phyloP scores from a whole-genome alignment of 2,113 vertebrate genomes.

The Anseranas semipalmata region DNA sequence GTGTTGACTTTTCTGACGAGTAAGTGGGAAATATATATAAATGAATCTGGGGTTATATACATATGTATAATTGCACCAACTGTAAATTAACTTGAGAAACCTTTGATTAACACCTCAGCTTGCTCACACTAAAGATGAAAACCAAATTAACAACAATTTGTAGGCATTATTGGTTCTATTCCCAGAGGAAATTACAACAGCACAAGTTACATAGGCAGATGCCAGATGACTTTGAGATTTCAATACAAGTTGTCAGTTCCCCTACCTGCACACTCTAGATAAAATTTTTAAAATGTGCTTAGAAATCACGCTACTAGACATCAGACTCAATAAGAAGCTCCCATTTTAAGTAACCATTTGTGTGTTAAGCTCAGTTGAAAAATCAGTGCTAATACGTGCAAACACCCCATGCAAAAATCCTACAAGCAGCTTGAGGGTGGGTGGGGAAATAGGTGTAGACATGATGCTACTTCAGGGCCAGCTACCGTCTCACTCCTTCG shows the following conservation, averaged over 20 bases:
- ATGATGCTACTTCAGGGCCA: not conserved
- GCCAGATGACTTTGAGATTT: not conserved
- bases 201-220: not conserved
- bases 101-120: slow-evolving; percentile 43
- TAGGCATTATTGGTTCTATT: slow-evolving; percentile 17
- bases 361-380: not conserved
- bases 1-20: slow-evolving; percentile 11
- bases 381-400: not conserved
- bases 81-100: slow-evolving; percentile 42
- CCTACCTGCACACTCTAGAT: not conserved
- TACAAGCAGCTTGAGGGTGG: not conserved
- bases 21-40: not conserved
- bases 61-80: slow-evolving; percentile 1
- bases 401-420: not conserved
- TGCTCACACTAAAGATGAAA: slow-evolving; percentile 24
- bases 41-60: slow-evolving; percentile 15
- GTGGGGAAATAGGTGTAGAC: not conserved
- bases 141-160: slow-evolving; percentile 38
- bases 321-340: not conserved
- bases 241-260: not conserved
- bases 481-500: slow-evolving; percentile 33
- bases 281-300: not conserved
- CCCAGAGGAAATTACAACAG: slow-evolving; percentile 33
- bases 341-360: not conserved
- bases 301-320: not conserved